Percentiles rank a stretch among this genome's conserved stretches.
Conservation (phyloP, 2,797 vertebrate species). For the Tenualosa thibaudeaui region DNA sequence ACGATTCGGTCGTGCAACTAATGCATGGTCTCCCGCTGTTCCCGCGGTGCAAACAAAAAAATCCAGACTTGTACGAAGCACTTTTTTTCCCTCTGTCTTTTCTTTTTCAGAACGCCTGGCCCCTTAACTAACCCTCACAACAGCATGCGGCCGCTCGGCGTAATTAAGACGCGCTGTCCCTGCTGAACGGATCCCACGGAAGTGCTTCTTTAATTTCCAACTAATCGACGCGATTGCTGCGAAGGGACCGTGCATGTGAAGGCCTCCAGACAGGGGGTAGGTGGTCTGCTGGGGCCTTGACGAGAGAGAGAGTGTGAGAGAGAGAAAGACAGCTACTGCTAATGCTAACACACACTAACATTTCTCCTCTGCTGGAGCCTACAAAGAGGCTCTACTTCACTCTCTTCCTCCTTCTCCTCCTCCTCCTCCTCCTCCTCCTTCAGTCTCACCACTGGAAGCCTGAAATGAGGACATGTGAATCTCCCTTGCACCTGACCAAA, state of each 20-base stretch:
- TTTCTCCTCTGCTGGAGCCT: no score
- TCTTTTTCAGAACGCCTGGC: constrained; percentile 42
- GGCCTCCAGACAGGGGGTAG: neutral
- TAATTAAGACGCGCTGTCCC: neutral
- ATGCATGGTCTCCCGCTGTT: constrained; percentile 37
- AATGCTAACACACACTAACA: neutral
- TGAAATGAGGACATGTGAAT: constrained; percentile 25
- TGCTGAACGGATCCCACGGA: constrained; percentile 39
- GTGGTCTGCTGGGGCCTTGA: constrained; percentile 24
- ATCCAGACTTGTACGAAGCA: no score
- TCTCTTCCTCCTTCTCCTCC: neutral
- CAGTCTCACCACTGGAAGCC: neutral
- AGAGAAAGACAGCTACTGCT: neutral
- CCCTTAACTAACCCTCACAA: constrained; percentile 67
- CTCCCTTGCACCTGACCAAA: neutral
- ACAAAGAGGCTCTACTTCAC: neutral
- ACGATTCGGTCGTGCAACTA: constrained; percentile 33
- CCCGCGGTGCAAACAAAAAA: neutral
- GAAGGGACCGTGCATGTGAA: constrained; percentile 41
- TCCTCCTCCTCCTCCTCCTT: neutral
- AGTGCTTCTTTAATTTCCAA: constrained; percentile 73
- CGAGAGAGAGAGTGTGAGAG: constrained; percentile 3
- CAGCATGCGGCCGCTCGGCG: constrained; percentile 55
- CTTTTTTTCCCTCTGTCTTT: no score
- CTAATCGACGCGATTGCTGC: constrained; percentile 72